Evolutionary conservation across 2,113 vertebrate species (phyloP).

Genomic region (Nyctereutes procyonoides): DNA sequence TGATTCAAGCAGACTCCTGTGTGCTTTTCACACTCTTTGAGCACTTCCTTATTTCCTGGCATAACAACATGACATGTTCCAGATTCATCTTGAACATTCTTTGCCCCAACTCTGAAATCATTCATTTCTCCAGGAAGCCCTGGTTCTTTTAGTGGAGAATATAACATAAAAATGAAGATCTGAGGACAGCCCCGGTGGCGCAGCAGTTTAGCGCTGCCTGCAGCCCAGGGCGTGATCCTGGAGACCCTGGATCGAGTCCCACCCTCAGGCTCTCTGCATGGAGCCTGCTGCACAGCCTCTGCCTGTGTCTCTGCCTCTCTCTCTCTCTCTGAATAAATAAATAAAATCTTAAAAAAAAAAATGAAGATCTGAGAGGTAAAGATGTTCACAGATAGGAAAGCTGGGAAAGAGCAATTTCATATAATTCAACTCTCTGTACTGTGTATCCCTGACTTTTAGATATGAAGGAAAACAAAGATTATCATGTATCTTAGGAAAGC

Average conservation of each 20-base stretch:
- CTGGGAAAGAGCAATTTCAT: neutral
- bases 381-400: neutral
- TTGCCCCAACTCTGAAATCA: neutral
- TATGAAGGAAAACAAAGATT: neutral
- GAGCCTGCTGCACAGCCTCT: too few relatives aligned
- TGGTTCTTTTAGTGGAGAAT: neutral
- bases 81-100: neutral
- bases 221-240: too few relatives aligned
- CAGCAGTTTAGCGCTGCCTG: too few relatives aligned
- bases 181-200: too few relatives aligned
- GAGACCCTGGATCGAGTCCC: too few relatives aligned
- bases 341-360: neutral
- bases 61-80: neutral
- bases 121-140: neutral
- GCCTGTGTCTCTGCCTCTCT: too few relatives aligned
- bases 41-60: neutral
- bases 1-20: neutral
- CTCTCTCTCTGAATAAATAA: too few relatives aligned
- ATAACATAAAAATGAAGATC: neutral
- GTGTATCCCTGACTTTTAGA: neutral
- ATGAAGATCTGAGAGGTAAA: neutral
- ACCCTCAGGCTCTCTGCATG: too few relatives aligned
- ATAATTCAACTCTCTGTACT: neutral
- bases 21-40: neutral
- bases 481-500: neutral